Percentiles rank a stretch among this genome's conserved stretches.
Conservation (phyloP, 2,888 invertebrate genomes). For the Erynnis tages region DNA sequence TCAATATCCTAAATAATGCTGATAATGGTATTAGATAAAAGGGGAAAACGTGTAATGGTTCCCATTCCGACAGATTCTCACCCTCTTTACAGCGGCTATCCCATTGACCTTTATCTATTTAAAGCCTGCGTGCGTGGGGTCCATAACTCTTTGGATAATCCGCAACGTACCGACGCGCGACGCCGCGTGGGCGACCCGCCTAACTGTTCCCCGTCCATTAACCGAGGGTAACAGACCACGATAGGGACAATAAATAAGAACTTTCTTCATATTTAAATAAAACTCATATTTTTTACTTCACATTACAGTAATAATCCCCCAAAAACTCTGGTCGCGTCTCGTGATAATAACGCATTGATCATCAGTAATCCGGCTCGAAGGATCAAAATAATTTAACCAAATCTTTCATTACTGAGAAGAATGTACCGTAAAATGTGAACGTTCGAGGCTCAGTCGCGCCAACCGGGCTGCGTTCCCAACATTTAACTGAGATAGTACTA, state of each 20-base stretch:
- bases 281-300: slow-evolving; percentile 15
- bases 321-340: slow-evolving; percentile 15
- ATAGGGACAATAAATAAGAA: slow-evolving; percentile 27
- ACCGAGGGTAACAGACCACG: slow-evolving; percentile 22
- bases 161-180: slow-evolving; percentile 37
- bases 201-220: slow-evolving; percentile 35
- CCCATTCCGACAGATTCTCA: slow-evolving; percentile 6
- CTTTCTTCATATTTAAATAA: slow-evolving; percentile 21
- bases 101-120: slow-evolving; percentile 39
- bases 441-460: slow-evolving; percentile 10
- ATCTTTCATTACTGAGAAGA: slow-evolving; percentile 10
- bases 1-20: too few relatives aligned
- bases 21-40: too few relatives aligned
- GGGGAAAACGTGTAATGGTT: background rate
- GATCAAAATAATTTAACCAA: slow-evolving; percentile 12
- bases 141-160: slow-evolving; percentile 49
- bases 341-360: slow-evolving; percentile 23
- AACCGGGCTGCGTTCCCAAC: slow-evolving; percentile 28
- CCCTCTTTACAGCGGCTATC: slow-evolving; percentile 25
- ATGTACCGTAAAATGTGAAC: slow-evolving; percentile 13
- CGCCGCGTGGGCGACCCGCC: slow-evolving; percentile 45
- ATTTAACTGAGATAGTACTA: slow-evolving; percentile 28
- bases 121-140: slow-evolving; percentile 43
- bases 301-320: slow-evolving; percentile 18
- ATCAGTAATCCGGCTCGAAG: slow-evolving; percentile 20